phyloP scores from a whole-genome alignment of 2,797 vertebrate species.

The Tympanoctomys barrerae region DNA sequence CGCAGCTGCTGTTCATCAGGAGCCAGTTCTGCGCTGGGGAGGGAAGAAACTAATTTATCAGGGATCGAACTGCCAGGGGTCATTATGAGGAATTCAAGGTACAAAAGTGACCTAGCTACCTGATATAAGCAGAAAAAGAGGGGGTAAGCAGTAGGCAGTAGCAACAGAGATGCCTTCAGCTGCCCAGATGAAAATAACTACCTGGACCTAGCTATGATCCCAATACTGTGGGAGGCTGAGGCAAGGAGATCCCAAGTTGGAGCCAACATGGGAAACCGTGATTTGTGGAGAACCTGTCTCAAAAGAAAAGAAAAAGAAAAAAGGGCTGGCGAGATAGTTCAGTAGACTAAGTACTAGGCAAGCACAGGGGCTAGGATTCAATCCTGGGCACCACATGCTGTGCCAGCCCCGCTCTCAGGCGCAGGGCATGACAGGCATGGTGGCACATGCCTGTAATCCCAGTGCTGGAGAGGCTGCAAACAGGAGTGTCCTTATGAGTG shows the following conservation, averaged over 20 bases:
- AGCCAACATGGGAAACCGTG: neutral
- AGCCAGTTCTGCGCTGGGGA: slow-evolving; percentile 2
- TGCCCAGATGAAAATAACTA: neutral
- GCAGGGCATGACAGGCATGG: no score
- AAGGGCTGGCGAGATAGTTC: no score
- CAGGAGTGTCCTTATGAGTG: no score
- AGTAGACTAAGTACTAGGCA: no score
- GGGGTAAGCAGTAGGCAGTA: neutral
- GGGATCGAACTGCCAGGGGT: slow-evolving; percentile 15
- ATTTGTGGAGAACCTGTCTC: neutral
- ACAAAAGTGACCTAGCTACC: neutral
- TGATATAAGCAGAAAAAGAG: neutral
- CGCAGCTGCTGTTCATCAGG: slow-evolving; percentile 80
- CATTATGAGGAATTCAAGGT: slow-evolving; percentile 36
- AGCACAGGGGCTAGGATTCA: no score
- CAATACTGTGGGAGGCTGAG: neutral
- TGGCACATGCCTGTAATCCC: no score
- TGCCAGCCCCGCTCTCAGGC: no score
- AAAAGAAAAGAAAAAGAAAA: neutral
- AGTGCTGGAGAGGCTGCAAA: no score
- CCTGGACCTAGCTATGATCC: neutral
- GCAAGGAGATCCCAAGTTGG: neutral
- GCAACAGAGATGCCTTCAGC: neutral
- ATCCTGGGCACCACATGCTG: no score
- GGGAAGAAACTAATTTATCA: neutral